These are phyloP conservation scores for Cossypha polioptera DNA, from an alignment of 2,797 vertebrate species.

Conservation along the genomic window DNA sequence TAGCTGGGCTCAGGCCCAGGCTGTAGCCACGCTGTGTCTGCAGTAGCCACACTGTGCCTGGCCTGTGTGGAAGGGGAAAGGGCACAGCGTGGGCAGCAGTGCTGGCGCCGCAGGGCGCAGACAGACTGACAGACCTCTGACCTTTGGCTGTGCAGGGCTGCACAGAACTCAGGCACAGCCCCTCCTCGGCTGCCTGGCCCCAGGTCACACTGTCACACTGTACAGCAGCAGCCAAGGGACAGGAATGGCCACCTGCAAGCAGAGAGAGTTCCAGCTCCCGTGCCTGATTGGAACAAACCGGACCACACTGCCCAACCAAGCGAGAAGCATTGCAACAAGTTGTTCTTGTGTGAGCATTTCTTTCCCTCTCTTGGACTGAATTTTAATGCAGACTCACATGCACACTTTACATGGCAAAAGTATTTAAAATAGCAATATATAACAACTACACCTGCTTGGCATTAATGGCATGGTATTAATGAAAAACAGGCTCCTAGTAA, in stretches of 20 bases:
- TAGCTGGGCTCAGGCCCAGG: not conserved
- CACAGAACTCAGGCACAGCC: not conserved
- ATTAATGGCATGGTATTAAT: not conserved
- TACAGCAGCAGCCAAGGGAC: no score
- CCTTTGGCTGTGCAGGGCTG: not conserved
- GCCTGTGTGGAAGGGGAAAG: not conserved
- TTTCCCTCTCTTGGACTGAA: not conserved
- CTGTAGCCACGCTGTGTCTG: not conserved
- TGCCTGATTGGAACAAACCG: not conserved
- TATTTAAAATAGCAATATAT: not conserved
- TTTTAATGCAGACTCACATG: not conserved
- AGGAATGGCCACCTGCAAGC: not conserved
- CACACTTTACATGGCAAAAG: not conserved
- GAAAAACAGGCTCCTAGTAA: conserved; percentile 9
- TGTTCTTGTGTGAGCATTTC: not conserved
- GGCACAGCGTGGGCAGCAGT: not conserved
- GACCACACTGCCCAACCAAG: not conserved
- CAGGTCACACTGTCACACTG: not conserved
- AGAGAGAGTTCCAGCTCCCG: not conserved
- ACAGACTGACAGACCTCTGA: not conserved
- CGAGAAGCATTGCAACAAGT: not conserved
- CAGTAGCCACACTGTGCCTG: not conserved
- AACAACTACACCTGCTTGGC: not conserved
- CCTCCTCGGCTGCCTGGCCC: not conserved
- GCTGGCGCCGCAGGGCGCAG: rapidly evolving